Base-by-base conservation (phyloP, 2,888 invertebrate species). In the Hedychridium roseum region DNA sequence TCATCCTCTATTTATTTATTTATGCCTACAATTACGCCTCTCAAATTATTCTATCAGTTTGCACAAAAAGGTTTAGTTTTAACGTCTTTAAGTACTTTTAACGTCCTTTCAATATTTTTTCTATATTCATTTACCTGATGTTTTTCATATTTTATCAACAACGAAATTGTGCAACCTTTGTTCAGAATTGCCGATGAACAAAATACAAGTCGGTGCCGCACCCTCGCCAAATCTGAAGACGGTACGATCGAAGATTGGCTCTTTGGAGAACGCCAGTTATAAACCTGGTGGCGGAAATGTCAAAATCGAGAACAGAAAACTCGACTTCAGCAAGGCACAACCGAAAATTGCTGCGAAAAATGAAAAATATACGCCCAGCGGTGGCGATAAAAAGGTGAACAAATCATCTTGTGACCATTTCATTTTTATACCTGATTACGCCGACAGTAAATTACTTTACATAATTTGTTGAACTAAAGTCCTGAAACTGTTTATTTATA, bases 331-430 rank as follows among this genome's bases (percentile, higher is more conserved):
- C 70, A 89, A 89, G 63, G 90, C 90, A 0, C 87, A 90, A 43
- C 89, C 95, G 2, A 91, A 90, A 80, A 91, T 97, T 73, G 92
- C 93, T 41, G 94, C 95, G 39, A 91, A 94, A 79, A 96, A 95
- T 74, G 94, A 97, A 49, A 86, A 86, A 55, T 95, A 97, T 69
- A 82, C 83, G 51, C 92, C 96, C 1, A 89, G 89, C 68, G 93
- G 94, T 58, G 94, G 96, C 27, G 90, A 93, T 62, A 93, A 93
- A 78, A 95, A 96, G 89, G 94, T 93, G 81, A 20, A 11, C 39
- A 32, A 39, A 11, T 37, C 14, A 15, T 34, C 12, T 15, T 7
- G 16, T 34, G 5, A 14, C 4, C 16, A 6, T 12, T 9, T 34
- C 16, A 5, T 17, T 17, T 3, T 2, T 17, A 17, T 41, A 3